Percentiles rank a stretch among this genome's conserved stretches.
phyloP scores from a whole-genome alignment of 2,888 invertebrate genomes.

The Galeruca laticollis region DNA sequence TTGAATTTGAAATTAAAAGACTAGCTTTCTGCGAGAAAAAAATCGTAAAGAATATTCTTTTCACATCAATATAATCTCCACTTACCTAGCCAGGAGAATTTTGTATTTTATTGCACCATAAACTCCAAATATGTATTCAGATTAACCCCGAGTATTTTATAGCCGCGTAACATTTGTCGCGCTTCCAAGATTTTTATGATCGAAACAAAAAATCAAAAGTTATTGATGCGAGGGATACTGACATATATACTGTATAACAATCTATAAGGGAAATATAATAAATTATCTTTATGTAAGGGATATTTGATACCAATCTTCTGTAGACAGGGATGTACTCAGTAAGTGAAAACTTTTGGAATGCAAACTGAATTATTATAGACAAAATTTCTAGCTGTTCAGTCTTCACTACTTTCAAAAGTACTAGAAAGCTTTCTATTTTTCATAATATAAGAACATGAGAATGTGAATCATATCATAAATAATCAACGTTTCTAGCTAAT shows the following conservation, averaged over 20 bases:
- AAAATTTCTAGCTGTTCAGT: too few relatives aligned
- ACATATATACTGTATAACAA: background rate
- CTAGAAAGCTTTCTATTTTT: too few relatives aligned
- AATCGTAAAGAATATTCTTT: constrained; percentile 51
- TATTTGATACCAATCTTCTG: background rate
- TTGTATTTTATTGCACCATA: constrained; percentile 47
- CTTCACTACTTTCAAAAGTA: too few relatives aligned
- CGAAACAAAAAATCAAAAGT: constrained; percentile 27
- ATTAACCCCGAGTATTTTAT: constrained; percentile 43
- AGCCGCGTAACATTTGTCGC: constrained; percentile 31
- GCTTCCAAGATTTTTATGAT: constrained; percentile 31
- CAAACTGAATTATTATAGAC: too few relatives aligned
- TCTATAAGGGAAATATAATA: background rate
- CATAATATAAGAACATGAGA: too few relatives aligned
- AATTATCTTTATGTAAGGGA: background rate
- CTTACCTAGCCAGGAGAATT: constrained; percentile 48
- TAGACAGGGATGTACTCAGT: background rate
- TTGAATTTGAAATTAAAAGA: constrained; percentile 30
- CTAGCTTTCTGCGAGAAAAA: constrained; percentile 41
- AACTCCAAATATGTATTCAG: constrained; percentile 52
- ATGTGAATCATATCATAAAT: too few relatives aligned
- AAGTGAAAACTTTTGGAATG: background rate
- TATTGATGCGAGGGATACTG: constrained; percentile 21
- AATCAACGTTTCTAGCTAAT: too few relatives aligned
- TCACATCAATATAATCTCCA: constrained; percentile 51